Conservation (phyloP, 2,888 invertebrate genomes). For the Hyalella azteca region DNA sequence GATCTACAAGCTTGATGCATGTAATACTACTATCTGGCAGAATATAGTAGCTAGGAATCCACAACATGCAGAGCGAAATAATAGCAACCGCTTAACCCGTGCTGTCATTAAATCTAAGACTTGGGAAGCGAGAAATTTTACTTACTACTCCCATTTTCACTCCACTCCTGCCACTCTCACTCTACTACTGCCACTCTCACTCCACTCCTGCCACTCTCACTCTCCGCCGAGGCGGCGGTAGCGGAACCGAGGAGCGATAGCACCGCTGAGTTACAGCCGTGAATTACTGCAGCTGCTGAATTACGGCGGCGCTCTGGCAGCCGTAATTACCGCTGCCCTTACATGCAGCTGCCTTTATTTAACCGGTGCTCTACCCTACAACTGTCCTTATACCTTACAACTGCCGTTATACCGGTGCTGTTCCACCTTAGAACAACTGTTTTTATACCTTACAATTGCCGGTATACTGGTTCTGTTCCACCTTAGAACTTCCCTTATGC, state of each 20-base stretch:
- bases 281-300: slow-evolving; percentile 28
- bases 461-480: too few species aligned
- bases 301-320: slow-evolving; percentile 16
- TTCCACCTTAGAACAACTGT: neutral
- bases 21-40: too few species aligned
- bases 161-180: neutral
- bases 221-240: neutral
- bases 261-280: slow-evolving; percentile 12
- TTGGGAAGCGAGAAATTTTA: too few species aligned
- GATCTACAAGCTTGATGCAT: too few species aligned
- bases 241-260: slow-evolving; percentile 36
- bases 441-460: neutral
- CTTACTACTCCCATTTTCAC: neutral
- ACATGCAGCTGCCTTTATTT: neutral
- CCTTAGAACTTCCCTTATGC: too few species aligned
- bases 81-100: too few species aligned
- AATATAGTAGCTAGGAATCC: too few species aligned
- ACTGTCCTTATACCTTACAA: too few species aligned
- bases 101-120: too few species aligned
- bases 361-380: too few species aligned
- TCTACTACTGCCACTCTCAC: neutral
- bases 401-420: neutral
- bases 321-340: slow-evolving; percentile 15
- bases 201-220: neutral
- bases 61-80: too few species aligned